Base-by-base conservation (phyloP, 1,140 invertebrate species). In the Littorina saxatilis region DNA sequence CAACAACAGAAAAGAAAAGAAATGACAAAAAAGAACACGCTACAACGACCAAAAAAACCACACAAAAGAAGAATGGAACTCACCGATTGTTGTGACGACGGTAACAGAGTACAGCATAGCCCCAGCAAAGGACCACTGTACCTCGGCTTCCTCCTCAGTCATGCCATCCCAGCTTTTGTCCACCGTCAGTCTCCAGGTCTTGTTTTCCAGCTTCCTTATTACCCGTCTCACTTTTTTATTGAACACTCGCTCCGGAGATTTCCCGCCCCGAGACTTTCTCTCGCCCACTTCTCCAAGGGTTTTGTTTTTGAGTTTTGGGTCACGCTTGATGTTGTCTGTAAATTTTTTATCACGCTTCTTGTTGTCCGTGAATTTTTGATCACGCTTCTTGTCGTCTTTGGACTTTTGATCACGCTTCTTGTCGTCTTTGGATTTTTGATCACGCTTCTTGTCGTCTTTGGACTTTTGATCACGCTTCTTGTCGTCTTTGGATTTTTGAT, bases 21-120 rank as follows among this genome's bases (percentile, higher is more conserved):
- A n/a, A n/a, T n/a, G n/a, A n/a, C n/a, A n/a, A n/a, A n/a, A n/a
- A n/a, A n/a, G n/a, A n/a, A n/a, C n/a, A n/a, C n/a, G n/a, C n/a
- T n/a, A n/a, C n/a, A n/a, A n/a, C n/a, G n/a, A n/a, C n/a, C n/a
- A n/a, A n/a, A n/a, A n/a, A n/a, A n/a, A n/a, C n/a, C n/a, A n/a
- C n/a, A n/a, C n/a, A n/a, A n/a, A n/a, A n/a, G n/a, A n/a, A n/a
- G n/a, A n/a, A n/a, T n/a, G n/a, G n/a, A n/a, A 87, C 92, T 91
- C 91, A 96, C 96, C 96, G 84, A 97, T 96, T 52, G 96, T 97
- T 32, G 96, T 97, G 89, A 97, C 95, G 86, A 97, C 95, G 75
- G 96, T 96, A 83, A 97, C 94, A 37, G 95, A 96, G 89, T 97
- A 97, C 15, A 97, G 93, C 20, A 97, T 91, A 1, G 96, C 95